Evolutionary conservation across 2,888 invertebrate genomes (phyloP), one percentile per base, ranked within the genome.

Genomic region (Lobophora halterata): DNA sequence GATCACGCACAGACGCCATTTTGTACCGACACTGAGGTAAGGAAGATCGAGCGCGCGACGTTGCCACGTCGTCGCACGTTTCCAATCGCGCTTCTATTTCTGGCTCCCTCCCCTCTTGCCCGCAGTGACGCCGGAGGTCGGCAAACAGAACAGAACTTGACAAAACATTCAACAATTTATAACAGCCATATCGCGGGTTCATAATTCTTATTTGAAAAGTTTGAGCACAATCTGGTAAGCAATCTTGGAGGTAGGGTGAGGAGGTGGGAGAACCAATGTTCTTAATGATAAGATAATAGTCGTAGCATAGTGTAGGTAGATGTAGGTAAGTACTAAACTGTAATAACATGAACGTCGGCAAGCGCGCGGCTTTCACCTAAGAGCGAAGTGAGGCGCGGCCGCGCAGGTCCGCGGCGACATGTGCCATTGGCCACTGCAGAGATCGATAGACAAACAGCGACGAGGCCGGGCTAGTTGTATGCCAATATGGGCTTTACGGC

Each of bases 371-470:
- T 88, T 86, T 86, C 81, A 83, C 86, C 78, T 57, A 61, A 58
- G 58, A 54, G 49, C 54, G 19, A 46, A 52, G 72, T 58, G 75
- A 77, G 78, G 81, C 76, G 72, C 75, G 72, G 88, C 83, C 78
- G 79, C 81, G 89, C 83, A 81, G 71, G 77, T 73, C 70, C 77
- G 81, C 72, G 72, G 77, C 86, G 87, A 87, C 89, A 88, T 89
- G 88, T 89, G 85, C 86, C 78, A 91, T 91, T 91, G 91, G 91
- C 79, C 82, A 79, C 77, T 78, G 76, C 78, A 63, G 70, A 86
- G 89, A 91, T 91, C 91, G 90, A 91, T 91, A 90, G 88, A 79
- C 85, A 88, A 89, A 89, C 83, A 85, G 75, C 79, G 73, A 62
- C 76, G 88, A 88, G 87, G 88, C 81, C 86, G 71, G 76, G 8